A percentile compares a stretch with the other conserved stretches of the same genome.
Evolutionary conservation across 2,113 vertebrate genomes (phyloP).

Genomic region (Microtus montanus): DNA sequence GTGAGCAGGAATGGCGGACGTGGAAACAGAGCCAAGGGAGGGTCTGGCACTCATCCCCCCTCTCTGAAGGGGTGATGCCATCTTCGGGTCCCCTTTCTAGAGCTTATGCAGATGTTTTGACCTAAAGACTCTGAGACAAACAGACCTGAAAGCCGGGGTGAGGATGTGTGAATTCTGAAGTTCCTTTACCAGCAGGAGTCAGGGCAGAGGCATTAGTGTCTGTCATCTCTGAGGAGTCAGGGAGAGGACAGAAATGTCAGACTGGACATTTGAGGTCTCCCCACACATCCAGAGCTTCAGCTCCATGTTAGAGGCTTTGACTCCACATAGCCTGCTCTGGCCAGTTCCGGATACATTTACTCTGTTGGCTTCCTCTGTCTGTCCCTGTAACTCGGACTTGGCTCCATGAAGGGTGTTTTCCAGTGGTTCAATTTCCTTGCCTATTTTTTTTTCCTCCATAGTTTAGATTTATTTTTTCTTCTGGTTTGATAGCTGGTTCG

Average conservation of each 20-base stretch:
- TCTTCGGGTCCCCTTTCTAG: conserved; percentile 13
- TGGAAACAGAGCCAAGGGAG: not conserved
- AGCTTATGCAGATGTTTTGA: not conserved
- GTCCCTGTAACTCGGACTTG: not conserved
- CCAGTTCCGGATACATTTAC: not conserved
- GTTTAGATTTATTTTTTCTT: not conserved
- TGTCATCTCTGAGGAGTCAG: not conserved
- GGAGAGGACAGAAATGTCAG: not conserved
- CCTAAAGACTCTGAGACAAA: conserved; percentile 23
- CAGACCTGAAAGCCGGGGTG: not conserved
- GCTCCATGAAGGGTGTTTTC: not conserved
- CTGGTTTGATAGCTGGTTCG: not conserved
- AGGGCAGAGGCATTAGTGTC: not conserved
- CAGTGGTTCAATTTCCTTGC: not conserved
- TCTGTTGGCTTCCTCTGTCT: not conserved
- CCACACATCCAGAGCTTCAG: not conserved
- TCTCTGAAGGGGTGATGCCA: not conserved
- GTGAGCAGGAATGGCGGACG: not conserved
- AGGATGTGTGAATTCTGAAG: not conserved
- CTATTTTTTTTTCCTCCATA: not conserved
- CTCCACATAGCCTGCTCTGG: not conserved
- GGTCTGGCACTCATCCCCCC: not conserved
- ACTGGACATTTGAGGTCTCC: not conserved
- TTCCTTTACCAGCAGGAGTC: not conserved
- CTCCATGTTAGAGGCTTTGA: not conserved